Evolutionary conservation across 2,888 invertebrate genomes (phyloP).

Genomic region (Amaurobius ferox): DNA sequence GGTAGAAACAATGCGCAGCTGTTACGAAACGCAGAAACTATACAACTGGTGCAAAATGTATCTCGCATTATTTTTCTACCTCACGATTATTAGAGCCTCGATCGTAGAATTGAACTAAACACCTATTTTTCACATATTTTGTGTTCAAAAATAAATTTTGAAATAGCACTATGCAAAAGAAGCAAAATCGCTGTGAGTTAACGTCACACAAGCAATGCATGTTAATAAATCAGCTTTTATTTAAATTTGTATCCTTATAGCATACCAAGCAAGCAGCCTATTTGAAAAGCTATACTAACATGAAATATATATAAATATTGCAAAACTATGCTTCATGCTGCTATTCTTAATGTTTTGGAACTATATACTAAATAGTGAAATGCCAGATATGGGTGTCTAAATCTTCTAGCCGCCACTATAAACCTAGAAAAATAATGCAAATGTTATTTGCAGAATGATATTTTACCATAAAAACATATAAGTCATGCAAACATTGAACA

Average conservation of each 20-base stretch:
- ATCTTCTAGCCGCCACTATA: conserved; percentile 65
- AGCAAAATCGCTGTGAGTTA: conserved; percentile 6
- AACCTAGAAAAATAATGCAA: conserved; percentile 70
- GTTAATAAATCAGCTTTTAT: neutral
- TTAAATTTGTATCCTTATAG: neutral
- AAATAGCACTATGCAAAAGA: conserved; percentile 34
- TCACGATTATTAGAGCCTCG: no score
- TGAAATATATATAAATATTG: conserved; percentile 10
- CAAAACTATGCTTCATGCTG: conserved; percentile 28
- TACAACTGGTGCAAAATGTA: no score
- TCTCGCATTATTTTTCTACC: no score
- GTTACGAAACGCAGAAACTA: no score
- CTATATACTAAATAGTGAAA: conserved; percentile 43
- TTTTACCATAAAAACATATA: conserved; percentile 42
- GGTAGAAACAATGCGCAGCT: no score
- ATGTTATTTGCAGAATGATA: conserved; percentile 60
- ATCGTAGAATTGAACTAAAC: no score
- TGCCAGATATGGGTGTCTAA: conserved; percentile 53
- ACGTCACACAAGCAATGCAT: neutral
- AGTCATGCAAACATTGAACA: conserved; percentile 39
- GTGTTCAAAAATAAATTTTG: neutral
- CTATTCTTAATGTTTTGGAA: conserved; percentile 23
- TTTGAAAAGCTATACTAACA: conserved; percentile 33
- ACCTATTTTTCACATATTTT: no score
- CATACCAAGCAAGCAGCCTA: conserved; percentile 41